Base-by-base conservation (phyloP, 2,113 vertebrate genomes). In the Notothenia rossii region DNA sequence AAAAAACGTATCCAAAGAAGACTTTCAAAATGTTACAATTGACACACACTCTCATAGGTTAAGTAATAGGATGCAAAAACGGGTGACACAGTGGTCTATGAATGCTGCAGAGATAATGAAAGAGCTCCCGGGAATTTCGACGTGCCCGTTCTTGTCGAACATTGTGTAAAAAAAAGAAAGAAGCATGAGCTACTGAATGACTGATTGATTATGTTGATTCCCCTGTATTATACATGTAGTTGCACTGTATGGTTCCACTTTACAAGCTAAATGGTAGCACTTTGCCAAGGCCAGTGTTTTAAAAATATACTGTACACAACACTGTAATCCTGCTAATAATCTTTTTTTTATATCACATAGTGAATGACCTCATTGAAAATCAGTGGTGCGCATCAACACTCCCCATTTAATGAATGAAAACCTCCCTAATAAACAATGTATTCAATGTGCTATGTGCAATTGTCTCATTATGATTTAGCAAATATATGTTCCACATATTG, bases 41-140 rank as follows among this genome's bases (percentile, higher is more conserved):
- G 83, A 87, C 85, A 85, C 80, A 86, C 80, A 46, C 25, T 25
- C 60, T 54, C 20, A 45, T n/a, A 43, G 1, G 46, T 67, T 46
- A 46, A 11, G 29, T 14, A 18, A 50, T 5, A 12, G 22, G 3
- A 5, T 25, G 40, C 4, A 49, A 60, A 64, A 22, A 13, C 29
- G 10, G 17, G 15, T 5, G 8, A 62, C 7, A 54, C 46, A 18
- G 1, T 29, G 1, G 36, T 50, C 40, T 20, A 3, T 50, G 2
- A 48, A 36, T 22, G 36, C 13, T 2, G 18, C 40, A 64, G 11
- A 40, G 25, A 58, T 45, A 12, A 61, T 50, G 18, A 18, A 67
- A 7, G 4, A 45, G 40, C 61, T 40, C n/a, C 13, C 33, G 29
- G 8, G 29, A 7, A 51, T 53, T 25, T 29, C 45, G 12, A 18